Evolutionary conservation across 2,888 invertebrate genomes (phyloP).

Genomic region (Mythimna loreyi): DNA sequence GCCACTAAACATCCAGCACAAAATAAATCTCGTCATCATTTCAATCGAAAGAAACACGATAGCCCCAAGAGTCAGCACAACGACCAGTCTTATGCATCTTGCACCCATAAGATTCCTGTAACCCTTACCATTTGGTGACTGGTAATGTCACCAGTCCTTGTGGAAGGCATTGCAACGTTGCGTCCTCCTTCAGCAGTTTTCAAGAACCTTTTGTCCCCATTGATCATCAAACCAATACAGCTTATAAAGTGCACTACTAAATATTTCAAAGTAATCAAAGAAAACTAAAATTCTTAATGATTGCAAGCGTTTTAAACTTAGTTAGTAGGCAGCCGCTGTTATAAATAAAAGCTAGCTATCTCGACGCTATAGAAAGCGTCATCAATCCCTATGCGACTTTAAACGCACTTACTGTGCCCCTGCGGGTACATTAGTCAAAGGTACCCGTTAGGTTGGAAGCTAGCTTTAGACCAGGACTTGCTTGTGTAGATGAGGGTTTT

Average conservation of each 20-base stretch:
- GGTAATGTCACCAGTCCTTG: no score
- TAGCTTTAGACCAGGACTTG: conserved; percentile 17
- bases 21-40: no score
- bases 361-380: conserved; percentile 61
- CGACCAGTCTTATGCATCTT: no score
- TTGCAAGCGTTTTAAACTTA: conserved; percentile 47
- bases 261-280: conserved; percentile 8
- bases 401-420: conserved; percentile 52
- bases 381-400: conserved; percentile 58
- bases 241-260: background rate
- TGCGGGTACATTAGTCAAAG: conserved; percentile 62
- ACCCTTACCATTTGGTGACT: no score
- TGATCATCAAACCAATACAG: background rate
- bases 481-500: background rate
- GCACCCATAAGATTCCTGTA: no score
- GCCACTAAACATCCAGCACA: no score
- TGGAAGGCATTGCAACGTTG: no score
- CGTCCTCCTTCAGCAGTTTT: no score
- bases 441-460: conserved; percentile 53
- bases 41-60: no score
- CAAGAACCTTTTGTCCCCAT: no score
- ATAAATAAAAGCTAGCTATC: conserved; percentile 61
- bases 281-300: conserved; percentile 17
- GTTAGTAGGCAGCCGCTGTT: conserved; percentile 34
- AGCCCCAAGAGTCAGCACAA: no score